Conservation (phyloP, 2,797 vertebrate genomes). For the Anguilla anguilla region DNA sequence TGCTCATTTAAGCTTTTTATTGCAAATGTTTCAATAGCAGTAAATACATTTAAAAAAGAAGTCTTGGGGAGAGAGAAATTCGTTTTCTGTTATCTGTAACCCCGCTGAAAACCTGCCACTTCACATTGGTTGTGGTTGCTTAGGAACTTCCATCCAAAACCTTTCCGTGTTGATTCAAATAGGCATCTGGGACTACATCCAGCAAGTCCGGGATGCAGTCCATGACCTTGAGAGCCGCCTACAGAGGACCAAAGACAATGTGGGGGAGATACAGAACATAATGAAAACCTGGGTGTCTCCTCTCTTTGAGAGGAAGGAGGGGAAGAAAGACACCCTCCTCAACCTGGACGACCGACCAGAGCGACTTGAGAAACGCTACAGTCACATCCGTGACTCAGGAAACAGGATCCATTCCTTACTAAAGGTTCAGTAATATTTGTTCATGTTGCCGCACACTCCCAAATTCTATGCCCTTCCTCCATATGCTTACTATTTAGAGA, state of each 20-base stretch:
- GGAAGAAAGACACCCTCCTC: conserved; percentile 81
- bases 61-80: background rate
- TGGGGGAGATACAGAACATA: conserved; percentile 80
- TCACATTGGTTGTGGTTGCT: conserved; percentile 26
- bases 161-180: conserved; percentile 24
- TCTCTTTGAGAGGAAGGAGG: conserved; percentile 84
- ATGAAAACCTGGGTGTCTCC: conserved; percentile 81
- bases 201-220: conserved; percentile 68
- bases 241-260: conserved; percentile 83
- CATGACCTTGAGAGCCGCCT: conserved; percentile 80
- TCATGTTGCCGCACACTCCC: background rate
- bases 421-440: conserved; percentile 68
- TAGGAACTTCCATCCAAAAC: conserved; percentile 1
- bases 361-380: conserved; percentile 72
- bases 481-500: background rate
- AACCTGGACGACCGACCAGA: conserved; percentile 80
- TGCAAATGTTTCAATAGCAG: conserved; percentile 18
- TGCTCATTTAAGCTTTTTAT: background rate
- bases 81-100: background rate
- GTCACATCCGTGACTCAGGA: conserved; percentile 76
- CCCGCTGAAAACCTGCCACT: background rate
- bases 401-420: conserved; percentile 82
- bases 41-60: background rate
- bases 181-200: conserved; percentile 85
- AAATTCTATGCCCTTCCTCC: background rate